Percentiles rank a stretch among this genome's conserved stretches.
Evolutionary conservation across 2,888 invertebrate genomes (phyloP).

Genomic region (Celastrina argiolus): DNA sequence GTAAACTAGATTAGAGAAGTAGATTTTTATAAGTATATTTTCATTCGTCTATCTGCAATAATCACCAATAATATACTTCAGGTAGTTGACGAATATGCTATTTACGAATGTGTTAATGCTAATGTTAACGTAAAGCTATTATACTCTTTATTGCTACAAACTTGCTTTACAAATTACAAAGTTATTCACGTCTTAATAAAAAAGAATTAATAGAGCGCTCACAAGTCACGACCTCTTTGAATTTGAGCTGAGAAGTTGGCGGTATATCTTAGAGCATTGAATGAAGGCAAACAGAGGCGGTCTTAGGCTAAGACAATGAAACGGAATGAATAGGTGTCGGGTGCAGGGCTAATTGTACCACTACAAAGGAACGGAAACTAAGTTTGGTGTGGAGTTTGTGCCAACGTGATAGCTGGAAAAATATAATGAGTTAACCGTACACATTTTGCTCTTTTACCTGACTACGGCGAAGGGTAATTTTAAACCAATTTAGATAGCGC

Average conservation of each 20-base stretch:
- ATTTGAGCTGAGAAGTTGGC: slow-evolving; percentile 13
- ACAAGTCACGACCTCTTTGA: slow-evolving; percentile 14
- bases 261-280: slow-evolving; percentile 20
- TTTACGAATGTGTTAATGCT: too few relatives aligned
- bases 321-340: slow-evolving; percentile 66
- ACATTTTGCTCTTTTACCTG: too few relatives aligned
- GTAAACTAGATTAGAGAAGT: too few relatives aligned
- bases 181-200: not conserved
- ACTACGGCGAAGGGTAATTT: too few relatives aligned
- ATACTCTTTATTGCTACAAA: not conserved
- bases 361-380: slow-evolving; percentile 33
- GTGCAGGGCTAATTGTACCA: slow-evolving; percentile 58
- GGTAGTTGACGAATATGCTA: too few relatives aligned
- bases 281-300: slow-evolving; percentile 34
- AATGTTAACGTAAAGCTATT: too few relatives aligned
- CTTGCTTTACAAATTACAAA: not conserved
- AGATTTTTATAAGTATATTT: too few relatives aligned
- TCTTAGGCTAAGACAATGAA: slow-evolving; percentile 54
- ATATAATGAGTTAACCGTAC: slow-evolving; percentile 5
- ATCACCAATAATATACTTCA: too few relatives aligned
- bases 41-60: too few relatives aligned
- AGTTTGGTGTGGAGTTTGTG: slow-evolving; percentile 33
- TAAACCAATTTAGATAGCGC: too few relatives aligned
- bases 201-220: slow-evolving; percentile 2
- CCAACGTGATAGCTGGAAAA: slow-evolving; percentile 27